Percentiles rank a stretch among this genome's conserved stretches.
These are phyloP conservation scores for Limosa lapponica DNA, from an alignment of 2,797 vertebrate species.

Conservation along the genomic window DNA sequence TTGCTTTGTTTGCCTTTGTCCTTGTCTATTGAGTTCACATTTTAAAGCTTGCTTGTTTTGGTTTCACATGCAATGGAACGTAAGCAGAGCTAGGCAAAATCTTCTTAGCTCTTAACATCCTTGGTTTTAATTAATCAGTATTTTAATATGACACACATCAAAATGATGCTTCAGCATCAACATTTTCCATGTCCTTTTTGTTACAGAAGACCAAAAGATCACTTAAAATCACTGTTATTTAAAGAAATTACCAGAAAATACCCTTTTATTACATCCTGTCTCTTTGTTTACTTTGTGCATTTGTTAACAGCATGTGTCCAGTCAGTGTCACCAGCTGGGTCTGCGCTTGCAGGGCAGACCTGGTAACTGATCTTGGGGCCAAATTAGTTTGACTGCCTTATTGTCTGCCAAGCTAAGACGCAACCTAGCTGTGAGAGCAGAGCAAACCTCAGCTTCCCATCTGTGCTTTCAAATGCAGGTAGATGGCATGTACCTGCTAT, in stretches of 20 bases:
- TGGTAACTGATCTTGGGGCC: neutral
- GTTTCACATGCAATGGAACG: neutral
- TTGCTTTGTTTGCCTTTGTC: neutral
- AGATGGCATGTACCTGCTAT: neutral
- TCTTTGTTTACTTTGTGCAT: conserved; percentile 10
- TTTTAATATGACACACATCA: neutral
- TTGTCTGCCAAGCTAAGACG: neutral
- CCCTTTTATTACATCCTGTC: neutral
- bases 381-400: neutral
- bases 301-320: conserved; percentile 11
- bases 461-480: neutral
- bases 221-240: neutral
- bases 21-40: neutral
- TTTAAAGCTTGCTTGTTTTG: conserved; percentile 11
- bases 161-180: neutral
- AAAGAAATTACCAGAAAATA: neutral
- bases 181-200: neutral
- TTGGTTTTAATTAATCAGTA: neutral
- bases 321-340: neutral
- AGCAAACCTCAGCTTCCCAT: neutral
- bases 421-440: neutral
- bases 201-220: neutral
- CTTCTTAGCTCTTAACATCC: neutral
- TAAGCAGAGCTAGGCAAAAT: neutral
- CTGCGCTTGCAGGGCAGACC: neutral